Conservation (phyloP, 2,888 invertebrate genomes). For the Cataglyphis altisquamis region DNA sequence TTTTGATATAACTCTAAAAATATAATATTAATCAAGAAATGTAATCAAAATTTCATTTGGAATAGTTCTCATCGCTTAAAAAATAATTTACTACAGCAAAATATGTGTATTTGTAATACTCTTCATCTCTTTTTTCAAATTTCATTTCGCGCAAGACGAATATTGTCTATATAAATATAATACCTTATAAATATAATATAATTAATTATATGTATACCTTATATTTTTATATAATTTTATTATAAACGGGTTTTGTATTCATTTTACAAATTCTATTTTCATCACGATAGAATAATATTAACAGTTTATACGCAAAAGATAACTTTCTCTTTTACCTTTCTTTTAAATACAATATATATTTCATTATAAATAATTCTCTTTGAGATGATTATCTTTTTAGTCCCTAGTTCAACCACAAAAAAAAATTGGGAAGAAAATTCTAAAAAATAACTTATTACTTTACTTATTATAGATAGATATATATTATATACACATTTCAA, state of each 20-base stretch:
- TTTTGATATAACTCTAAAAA: too few species aligned
- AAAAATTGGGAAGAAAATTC: not conserved
- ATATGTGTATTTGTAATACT: not conserved
- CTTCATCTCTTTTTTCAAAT: too few species aligned
- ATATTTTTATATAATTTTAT: slow-evolving; percentile 37
- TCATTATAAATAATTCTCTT: slow-evolving; percentile 26
- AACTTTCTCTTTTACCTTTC: not conserved
- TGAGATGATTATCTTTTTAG: slow-evolving; percentile 25
- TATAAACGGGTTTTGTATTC: slow-evolving; percentile 45
- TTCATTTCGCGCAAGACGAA: too few species aligned
- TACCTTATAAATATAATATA: too few species aligned
- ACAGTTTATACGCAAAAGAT: slow-evolving; percentile 8
- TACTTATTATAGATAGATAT: not conserved
- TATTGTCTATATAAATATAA: too few species aligned
- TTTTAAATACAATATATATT: slow-evolving; percentile 25
- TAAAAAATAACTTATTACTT: not conserved
- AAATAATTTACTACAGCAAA: too few species aligned
- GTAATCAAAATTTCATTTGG: too few species aligned
- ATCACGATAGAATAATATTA: slow-evolving; percentile 13
- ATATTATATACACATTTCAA: not conserved
- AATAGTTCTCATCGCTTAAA: too few species aligned
- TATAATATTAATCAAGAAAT: too few species aligned
- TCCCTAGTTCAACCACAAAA: slow-evolving; percentile 33
- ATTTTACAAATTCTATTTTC: slow-evolving; percentile 53
- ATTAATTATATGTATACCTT: too few species aligned